These are phyloP conservation scores for Ctenosaura bakeri DNA, from an alignment of 2,797 vertebrate genomes.

Conservation along the genomic window DNA sequence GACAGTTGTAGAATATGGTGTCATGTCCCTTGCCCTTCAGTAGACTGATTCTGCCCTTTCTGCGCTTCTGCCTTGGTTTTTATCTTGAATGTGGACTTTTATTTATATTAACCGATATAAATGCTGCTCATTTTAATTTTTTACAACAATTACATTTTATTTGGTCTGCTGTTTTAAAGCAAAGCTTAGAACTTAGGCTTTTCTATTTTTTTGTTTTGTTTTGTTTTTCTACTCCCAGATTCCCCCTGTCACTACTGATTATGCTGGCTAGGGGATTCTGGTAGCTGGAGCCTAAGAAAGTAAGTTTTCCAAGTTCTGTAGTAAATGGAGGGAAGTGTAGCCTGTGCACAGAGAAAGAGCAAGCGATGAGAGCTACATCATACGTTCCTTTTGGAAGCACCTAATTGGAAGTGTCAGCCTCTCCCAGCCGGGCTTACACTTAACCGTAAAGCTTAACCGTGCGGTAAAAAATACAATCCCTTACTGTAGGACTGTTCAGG, in stretches of 20 bases:
- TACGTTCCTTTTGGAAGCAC: not conserved
- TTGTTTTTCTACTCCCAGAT: not conserved
- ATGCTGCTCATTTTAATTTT: not conserved
- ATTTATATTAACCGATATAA: not conserved
- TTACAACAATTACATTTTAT: not conserved
- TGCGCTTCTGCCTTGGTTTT: not conserved
- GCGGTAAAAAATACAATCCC: not conserved
- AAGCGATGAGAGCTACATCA: not conserved
- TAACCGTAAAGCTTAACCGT: not conserved
- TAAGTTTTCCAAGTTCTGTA: no score
- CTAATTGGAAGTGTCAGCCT: constrained; percentile 16
- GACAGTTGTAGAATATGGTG: no score
- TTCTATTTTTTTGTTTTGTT: not conserved
- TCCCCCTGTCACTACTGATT: not conserved
- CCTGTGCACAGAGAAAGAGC: not conserved
- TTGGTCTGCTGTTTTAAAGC: not conserved
- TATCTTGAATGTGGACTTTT: not conserved
- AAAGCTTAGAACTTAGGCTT: no score
- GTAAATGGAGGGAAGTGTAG: no score
- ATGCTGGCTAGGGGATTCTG: not conserved
- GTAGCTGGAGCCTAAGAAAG: not conserved
- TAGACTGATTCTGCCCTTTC: not conserved
- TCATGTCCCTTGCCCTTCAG: no score
- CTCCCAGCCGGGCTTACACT: not conserved
- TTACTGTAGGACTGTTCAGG: constrained; percentile 17